A percentile compares a stretch with the other conserved stretches of the same genome.
These are phyloP conservation scores for Epinephelus malabaricus DNA, from an alignment of 2,797 vertebrate genomes.

Conservation along the genomic window DNA sequence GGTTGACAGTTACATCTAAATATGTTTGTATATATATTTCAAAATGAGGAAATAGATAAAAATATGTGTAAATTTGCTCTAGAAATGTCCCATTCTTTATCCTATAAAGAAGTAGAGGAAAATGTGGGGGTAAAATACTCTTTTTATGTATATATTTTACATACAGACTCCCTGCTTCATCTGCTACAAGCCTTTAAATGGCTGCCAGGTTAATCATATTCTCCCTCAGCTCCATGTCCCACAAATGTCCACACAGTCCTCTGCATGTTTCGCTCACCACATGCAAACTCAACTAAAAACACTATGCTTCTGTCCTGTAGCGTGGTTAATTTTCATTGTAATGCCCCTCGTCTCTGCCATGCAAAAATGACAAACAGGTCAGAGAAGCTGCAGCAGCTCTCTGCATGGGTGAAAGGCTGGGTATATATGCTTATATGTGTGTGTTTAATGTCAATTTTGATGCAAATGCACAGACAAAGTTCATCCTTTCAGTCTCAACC, in stretches of 20 bases:
- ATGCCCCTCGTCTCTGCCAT: neutral
- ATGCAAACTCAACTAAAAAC: conserved; percentile 18
- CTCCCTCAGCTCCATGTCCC: conserved; percentile 16
- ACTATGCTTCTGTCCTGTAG: neutral
- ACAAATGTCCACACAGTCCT: conserved; percentile 22
- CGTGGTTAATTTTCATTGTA: conserved; percentile 35
- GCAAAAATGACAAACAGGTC: conserved; percentile 29
- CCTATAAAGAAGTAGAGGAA: neutral
- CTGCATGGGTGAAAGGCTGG: conserved; percentile 23
- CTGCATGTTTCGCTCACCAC: conserved; percentile 19
- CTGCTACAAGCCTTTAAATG: conserved; percentile 11
- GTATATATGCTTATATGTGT: conserved; percentile 18
- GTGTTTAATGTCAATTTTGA: conserved; percentile 56
- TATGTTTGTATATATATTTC: neutral
- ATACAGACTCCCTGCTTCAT: conserved; percentile 13
- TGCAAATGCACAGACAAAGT: conserved; percentile 35
- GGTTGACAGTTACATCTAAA: neutral
- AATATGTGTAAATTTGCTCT: neutral
- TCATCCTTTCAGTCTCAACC: conserved; percentile 22
- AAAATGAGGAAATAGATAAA: neutral
- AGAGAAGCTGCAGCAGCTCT: conserved; percentile 24
- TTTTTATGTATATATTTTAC: neutral
- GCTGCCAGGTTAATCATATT: conserved; percentile 18
- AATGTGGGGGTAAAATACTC: neutral
- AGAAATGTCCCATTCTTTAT: neutral